These are phyloP conservation scores for Onthophagus taurus DNA, from an alignment of 1,140 invertebrate genomes.

Conservation along the genomic window DNA sequence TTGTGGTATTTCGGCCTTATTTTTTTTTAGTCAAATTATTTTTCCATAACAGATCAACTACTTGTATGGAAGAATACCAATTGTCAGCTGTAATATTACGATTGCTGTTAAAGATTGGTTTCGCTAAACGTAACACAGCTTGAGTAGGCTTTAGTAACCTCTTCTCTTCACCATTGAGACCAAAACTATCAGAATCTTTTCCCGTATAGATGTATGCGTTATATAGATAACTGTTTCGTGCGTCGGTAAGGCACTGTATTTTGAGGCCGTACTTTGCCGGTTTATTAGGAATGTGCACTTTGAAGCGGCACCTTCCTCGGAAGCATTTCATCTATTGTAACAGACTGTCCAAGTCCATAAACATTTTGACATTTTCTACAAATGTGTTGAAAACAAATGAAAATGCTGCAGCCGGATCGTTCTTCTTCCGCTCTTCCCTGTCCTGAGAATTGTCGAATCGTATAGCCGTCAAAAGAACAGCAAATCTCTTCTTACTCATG, in stretches of 20 bases:
- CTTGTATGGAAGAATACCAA: constrained; percentile 34
- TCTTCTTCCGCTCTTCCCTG: too few relatives aligned
- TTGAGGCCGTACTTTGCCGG: constrained; percentile 41
- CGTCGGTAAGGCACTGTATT: constrained; percentile 30
- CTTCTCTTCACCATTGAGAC: constrained; percentile 21
- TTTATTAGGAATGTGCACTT: constrained; percentile 40
- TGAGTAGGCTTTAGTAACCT: constrained; percentile 20
- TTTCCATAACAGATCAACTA: constrained; percentile 28
- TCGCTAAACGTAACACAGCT: constrained; percentile 24
- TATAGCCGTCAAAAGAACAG: neutral
- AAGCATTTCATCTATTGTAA: too few relatives aligned
- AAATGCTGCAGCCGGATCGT: too few relatives aligned
- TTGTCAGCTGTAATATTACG: constrained; percentile 35
- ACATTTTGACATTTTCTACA: too few relatives aligned
- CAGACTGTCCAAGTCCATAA: too few relatives aligned
- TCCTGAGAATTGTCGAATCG: constrained; percentile 6
- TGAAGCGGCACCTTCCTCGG: constrained; percentile 34
- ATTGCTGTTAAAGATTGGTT: constrained; percentile 25
- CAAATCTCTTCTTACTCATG: constrained; percentile 2
- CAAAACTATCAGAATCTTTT: constrained; percentile 27
- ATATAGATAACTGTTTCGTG: constrained; percentile 27
- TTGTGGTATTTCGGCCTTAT: constrained; percentile 10
- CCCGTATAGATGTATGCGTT: constrained; percentile 31
- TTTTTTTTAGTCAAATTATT: constrained; percentile 26
- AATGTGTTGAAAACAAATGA: too few relatives aligned